Evolutionary conservation across 2,113 vertebrate species (phyloP), one percentile per base, ranked within the genome.

Genomic region (Syngnathus typhle): DNA sequence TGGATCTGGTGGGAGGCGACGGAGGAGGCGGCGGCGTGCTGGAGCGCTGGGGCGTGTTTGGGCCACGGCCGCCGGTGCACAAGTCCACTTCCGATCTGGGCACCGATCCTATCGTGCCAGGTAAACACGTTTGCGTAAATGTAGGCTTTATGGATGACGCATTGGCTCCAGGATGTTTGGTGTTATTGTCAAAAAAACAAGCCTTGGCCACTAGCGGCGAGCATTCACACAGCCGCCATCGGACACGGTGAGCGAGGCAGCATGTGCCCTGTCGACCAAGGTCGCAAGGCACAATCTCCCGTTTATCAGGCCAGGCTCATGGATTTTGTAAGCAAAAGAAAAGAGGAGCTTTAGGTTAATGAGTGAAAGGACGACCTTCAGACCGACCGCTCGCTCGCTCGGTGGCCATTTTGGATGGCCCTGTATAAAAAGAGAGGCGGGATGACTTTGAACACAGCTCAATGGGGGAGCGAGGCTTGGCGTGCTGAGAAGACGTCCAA

Each of bases 1-100:
- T 89, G 63, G 91, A 91, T 68, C 68, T 90, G 56, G 88, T 71
- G 58, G 87, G 83, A 7, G 75, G 60, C 18, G 87, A 87, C 1
- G 65, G 19, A 36, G 71, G 21, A n/a, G 78, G 47, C 6, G 92
- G 88, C 1, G 93, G 92, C 6, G 44, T 74, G 1, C 84, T 92
- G 1, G 96, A 98, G 37, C 92, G 91, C 43, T 98, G 96, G 95
- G 89, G 92, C 15, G 64, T 92, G 37, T 98, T 98, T 75, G 93
- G 91, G 54, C 90, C 94, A 0, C 91, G 91, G 55, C 76, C 93
- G 5, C 73, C 64, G 1, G 73, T 95, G 41, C 94, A 94, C 77
- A 96, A 93, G 80, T 91, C 93, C 0, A 81, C 82, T 58, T 92
- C 87, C 60, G 96, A 96, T 68, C 80, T 93, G 52, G 93, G 94